These are phyloP conservation scores for Oscheius onirici DNA, from an alignment of 2,888 invertebrate species.

Conservation along the genomic window DNA sequence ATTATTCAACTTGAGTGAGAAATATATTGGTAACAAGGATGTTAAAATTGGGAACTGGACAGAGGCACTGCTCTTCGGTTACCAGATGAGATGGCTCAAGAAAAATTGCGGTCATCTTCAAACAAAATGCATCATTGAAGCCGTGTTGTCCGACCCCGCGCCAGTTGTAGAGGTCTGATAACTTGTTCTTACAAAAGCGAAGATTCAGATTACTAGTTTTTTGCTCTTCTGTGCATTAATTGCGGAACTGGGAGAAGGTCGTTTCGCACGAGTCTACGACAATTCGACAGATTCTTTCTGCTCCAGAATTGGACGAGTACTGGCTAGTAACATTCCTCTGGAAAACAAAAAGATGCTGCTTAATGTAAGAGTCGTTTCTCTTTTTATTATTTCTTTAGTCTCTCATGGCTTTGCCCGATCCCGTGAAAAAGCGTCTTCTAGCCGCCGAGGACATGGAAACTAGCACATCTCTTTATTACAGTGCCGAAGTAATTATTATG, in stretches of 20 bases:
- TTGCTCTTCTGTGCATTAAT: slow-evolving; percentile 10
- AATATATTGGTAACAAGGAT: background rate
- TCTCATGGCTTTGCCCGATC: background rate
- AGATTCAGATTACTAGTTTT: slow-evolving; percentile 6
- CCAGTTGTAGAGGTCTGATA: background rate
- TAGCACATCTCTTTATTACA: background rate
- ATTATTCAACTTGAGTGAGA: background rate
- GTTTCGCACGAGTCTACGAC: background rate
- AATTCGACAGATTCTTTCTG: slow-evolving; percentile 10
- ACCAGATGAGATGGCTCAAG: background rate
- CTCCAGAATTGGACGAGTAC: background rate
- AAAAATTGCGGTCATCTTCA: background rate
- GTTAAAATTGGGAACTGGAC: background rate
- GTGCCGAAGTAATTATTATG: background rate
- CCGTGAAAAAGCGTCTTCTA: background rate
- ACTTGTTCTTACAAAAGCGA: background rate
- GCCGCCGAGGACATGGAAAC: background rate
- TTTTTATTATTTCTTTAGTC: background rate
- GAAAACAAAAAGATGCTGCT: background rate
- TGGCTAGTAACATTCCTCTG: background rate
- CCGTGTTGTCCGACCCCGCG: background rate
- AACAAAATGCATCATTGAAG: background rate
- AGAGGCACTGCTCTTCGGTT: background rate
- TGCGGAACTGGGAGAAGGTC: slow-evolving; percentile 7
- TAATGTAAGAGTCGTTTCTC: background rate